A percentile compares a stretch with the other conserved stretches of the same genome.
Conservation (phyloP, 2,113 vertebrate species). For the Phylloscopus trochilus region DNA sequence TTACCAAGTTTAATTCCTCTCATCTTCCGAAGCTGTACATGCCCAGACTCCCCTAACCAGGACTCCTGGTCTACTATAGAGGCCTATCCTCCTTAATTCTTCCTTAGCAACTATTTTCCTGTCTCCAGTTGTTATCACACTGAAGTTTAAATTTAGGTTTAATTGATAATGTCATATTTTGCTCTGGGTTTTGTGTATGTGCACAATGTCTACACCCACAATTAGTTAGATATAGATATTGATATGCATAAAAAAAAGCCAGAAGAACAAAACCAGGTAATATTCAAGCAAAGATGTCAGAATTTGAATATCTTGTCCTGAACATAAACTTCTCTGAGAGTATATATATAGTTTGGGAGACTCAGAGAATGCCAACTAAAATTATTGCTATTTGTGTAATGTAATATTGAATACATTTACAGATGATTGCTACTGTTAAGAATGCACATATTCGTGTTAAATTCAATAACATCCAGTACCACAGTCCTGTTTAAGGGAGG, state of each 20-base stretch:
- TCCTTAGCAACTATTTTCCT: neutral
- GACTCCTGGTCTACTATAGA: neutral
- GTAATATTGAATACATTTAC: neutral
- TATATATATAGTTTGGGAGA: neutral
- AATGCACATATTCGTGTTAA: neutral
- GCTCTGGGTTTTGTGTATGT: neutral
- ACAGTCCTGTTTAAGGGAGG: neutral
- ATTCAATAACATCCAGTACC: neutral
- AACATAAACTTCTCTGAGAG: neutral
- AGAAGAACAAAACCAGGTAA: neutral
- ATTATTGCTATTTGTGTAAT: neutral
- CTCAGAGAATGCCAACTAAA: neutral
- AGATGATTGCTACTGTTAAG: neutral
- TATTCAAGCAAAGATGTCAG: neutral
- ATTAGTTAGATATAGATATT: neutral
- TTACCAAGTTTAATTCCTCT: neutral
- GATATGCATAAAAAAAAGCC: neutral
- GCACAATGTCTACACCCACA: neutral
- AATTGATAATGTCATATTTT: neutral
- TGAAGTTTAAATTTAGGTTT: neutral
- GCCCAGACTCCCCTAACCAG: neutral
- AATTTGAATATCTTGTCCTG: neutral
- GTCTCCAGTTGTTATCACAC: neutral
- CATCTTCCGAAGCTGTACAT: neutral
- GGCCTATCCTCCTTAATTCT: neutral